Percentiles rank a stretch among this genome's conserved stretches.
Conservation (phyloP, 2,888 invertebrate genomes). For the Volucella bombylans region DNA sequence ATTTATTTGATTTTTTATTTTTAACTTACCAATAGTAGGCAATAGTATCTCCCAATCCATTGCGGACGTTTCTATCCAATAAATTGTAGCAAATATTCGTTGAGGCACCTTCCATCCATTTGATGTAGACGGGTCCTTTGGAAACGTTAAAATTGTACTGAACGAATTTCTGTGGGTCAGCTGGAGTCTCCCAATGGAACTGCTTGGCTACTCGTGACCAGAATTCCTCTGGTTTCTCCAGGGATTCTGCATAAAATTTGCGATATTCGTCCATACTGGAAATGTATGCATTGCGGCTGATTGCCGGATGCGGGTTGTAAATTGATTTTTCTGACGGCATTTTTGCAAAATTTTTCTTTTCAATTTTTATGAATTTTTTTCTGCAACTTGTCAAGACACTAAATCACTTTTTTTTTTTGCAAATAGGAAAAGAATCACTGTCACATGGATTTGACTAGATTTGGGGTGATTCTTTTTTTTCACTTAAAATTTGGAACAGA, state of each 20-base stretch:
- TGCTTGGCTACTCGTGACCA: constrained; percentile 97
- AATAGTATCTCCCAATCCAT: constrained; percentile 93
- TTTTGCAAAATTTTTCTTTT: constrained; percentile 71
- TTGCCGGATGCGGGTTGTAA: constrained; percentile 85
- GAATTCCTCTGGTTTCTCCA: constrained; percentile 94
- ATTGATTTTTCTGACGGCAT: constrained; percentile 85
- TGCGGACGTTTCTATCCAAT: constrained; percentile 94
- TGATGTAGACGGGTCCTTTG: constrained; percentile 94
- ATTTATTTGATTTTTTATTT: neutral
- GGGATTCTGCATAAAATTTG: constrained; percentile 91
- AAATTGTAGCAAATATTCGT: constrained; percentile 98
- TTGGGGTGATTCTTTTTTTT: constrained; percentile 18
- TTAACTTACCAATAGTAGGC: constrained; percentile 96
- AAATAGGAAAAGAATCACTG: constrained; percentile 44
- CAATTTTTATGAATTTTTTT: neutral
- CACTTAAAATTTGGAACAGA: constrained; percentile 35
- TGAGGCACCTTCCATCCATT: constrained; percentile 97
- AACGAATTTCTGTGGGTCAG: constrained; percentile 89
- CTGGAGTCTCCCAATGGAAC: constrained; percentile 94
- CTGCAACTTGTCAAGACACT: constrained; percentile 17
- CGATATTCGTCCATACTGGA: constrained; percentile 89
- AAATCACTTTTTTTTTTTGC: constrained; percentile 40
- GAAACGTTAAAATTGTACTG: constrained; percentile 95
- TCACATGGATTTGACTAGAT: constrained; percentile 44
- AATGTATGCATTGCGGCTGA: constrained; percentile 86